Evolutionary conservation across 2,113 vertebrate species (phyloP).

Genomic region (Nothobranchius kuhntae): DNA sequence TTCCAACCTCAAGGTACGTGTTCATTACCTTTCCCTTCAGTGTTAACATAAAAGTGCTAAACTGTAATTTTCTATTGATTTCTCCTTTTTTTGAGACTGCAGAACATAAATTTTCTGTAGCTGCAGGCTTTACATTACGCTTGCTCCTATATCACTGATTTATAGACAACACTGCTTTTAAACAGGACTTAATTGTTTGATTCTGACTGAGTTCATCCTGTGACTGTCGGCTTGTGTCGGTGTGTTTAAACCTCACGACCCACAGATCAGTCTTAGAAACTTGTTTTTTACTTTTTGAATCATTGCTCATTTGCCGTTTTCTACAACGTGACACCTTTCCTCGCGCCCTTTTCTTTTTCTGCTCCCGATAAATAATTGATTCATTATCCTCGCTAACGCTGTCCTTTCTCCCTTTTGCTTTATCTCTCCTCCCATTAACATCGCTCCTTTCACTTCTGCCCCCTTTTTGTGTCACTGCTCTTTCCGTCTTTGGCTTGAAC

Average conservation of each 20-base stretch:
- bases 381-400: conserved; percentile 47
- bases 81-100: not conserved
- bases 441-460: conserved; percentile 31
- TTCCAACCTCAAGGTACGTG: conserved; percentile 92
- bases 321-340: conserved; percentile 22
- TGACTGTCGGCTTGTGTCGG: conserved; percentile 22
- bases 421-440: conserved; percentile 41
- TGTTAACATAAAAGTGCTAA: conserved; percentile 17
- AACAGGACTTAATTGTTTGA: conserved; percentile 26
- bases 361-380: conserved; percentile 62
- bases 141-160: conserved; percentile 24
- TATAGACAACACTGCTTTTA: conserved; percentile 29
- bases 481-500: conserved; percentile 30
- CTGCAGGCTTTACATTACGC: conserved; percentile 20
- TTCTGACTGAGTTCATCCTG: conserved; percentile 19
- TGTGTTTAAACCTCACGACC: conserved; percentile 32
- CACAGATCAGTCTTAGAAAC: conserved; percentile 26
- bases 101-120: conserved; percentile 16
- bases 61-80: conserved; percentile 2
- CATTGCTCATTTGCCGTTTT: conserved; percentile 33
- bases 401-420: conserved; percentile 32
- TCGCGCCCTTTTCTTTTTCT: conserved; percentile 50
- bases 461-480: conserved; percentile 48
- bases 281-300: conserved; percentile 24
- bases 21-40: conserved; percentile 7